Percentiles rank a stretch among this genome's conserved stretches.
Conservation (phyloP, 2,113 vertebrate genomes). For the Ceratotherium simum region DNA sequence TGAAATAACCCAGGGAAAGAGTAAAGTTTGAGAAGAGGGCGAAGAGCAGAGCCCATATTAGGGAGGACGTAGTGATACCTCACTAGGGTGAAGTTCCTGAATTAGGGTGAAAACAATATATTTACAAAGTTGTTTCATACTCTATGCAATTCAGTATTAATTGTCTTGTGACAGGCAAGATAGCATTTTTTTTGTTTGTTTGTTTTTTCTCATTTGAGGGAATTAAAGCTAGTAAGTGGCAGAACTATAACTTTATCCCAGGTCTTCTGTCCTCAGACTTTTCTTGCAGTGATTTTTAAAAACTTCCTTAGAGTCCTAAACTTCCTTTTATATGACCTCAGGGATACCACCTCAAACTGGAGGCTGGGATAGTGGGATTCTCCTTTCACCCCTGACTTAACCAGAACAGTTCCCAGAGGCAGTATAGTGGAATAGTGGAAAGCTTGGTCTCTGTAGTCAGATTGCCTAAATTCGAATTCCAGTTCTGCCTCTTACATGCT, state of each 20-base stretch:
- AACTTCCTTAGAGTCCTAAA: slow-evolving; percentile 19
- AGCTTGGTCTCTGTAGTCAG: neutral
- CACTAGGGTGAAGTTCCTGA: neutral
- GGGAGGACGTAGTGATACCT: neutral
- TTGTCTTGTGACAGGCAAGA: neutral
- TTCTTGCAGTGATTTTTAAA: slow-evolving; percentile 31
- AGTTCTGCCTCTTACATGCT: neutral
- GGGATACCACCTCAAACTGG: neutral
- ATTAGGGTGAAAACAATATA: neutral
- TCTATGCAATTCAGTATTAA: neutral
- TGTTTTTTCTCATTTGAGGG: neutral
- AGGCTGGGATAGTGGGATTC: neutral
- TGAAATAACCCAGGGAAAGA: neutral
- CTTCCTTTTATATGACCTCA: neutral
- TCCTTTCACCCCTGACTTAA: neutral
- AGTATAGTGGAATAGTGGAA: neutral
- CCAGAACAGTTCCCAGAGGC: neutral
- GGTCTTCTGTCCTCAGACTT: neutral
- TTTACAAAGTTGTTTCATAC: neutral
- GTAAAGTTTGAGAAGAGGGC: slow-evolving; percentile 14
- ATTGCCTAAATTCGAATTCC: neutral
- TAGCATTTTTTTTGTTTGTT: neutral
- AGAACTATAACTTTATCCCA: slow-evolving; percentile 12
- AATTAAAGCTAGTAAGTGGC: slow-evolving; percentile 12
- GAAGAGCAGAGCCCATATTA: neutral